Percentiles rank a stretch among this genome's conserved stretches.
These are phyloP conservation scores for Heterotis niloticus DNA, from an alignment of 2,113 vertebrate genomes.

Conservation along the genomic window DNA sequence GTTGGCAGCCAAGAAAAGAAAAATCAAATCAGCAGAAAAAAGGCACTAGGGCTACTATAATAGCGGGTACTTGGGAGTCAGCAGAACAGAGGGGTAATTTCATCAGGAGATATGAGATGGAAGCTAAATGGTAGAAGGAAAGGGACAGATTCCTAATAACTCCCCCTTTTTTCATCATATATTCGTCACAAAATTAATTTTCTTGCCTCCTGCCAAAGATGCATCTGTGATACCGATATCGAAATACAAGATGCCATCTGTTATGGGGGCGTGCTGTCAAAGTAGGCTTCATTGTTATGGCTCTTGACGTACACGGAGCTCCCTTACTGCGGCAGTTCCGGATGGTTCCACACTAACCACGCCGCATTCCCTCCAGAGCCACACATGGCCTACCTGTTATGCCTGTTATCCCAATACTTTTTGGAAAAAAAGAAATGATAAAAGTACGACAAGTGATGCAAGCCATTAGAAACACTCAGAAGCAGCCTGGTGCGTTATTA, in stretches of 20 bases:
- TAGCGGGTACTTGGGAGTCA: neutral
- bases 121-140: conserved; percentile 22
- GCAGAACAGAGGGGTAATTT: conserved; percentile 16
- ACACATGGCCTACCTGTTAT: too few species aligned
- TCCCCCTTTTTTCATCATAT: neutral
- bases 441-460: too few species aligned
- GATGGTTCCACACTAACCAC: too few species aligned
- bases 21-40: neutral
- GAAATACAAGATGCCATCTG: conserved; percentile 11
- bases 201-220: neutral
- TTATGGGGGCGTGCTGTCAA: neutral
- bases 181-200: conserved; percentile 16
- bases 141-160: conserved; percentile 46
- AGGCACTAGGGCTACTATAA: too few species aligned
- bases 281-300: neutral
- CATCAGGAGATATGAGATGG: conserved; percentile 20
- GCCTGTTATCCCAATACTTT: too few species aligned
- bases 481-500: too few species aligned
- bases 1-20: conserved; percentile 15
- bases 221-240: conserved; percentile 1
- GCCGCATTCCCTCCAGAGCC: too few species aligned
- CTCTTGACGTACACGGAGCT: too few species aligned
- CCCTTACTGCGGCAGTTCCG: too few species aligned
- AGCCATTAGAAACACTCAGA: too few species aligned
- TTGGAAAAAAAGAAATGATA: too few species aligned